Conservation (phyloP, 2,888 invertebrate genomes). For the Helleia helle region DNA sequence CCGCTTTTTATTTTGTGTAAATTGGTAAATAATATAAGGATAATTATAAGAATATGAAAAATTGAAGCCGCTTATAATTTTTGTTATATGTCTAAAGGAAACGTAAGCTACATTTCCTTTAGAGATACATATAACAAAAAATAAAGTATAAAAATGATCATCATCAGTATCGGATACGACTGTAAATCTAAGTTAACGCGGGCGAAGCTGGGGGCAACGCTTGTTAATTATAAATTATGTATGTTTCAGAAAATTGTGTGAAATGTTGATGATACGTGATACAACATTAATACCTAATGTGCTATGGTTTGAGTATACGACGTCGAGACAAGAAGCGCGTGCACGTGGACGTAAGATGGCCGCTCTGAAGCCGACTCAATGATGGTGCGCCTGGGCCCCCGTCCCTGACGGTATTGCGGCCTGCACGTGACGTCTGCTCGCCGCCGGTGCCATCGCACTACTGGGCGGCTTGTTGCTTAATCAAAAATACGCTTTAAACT, state of each 20-base stretch:
- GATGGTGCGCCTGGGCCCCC: conserved; percentile 76
- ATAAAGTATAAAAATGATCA: no score
- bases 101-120: no score
- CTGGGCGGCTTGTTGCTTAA: conserved; percentile 45
- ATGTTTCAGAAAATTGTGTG: conserved; percentile 84
- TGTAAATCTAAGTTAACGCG: no score
- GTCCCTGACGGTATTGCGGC: conserved; percentile 35
- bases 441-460: conserved; percentile 50
- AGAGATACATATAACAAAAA: no score
- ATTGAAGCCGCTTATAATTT: no score
- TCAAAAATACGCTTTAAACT: conserved; percentile 34
- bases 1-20: no score
- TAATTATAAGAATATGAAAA: no score
- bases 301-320: conserved; percentile 94
- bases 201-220: no score
- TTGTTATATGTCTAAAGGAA: no score
- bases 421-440: conserved; percentile 64
- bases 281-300: conserved; percentile 94
- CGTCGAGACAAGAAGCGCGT: conserved; percentile 86
- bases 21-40: no score
- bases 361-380: conserved; percentile 85
- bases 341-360: conserved; percentile 86
- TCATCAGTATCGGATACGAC: no score
- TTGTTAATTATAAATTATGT: conserved; percentile 10
- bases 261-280: conserved; percentile 89